Percentiles rank a stretch among this genome's conserved stretches.
Conservation (phyloP, 1,140 invertebrate species). For the Euglossa dilemma region DNA sequence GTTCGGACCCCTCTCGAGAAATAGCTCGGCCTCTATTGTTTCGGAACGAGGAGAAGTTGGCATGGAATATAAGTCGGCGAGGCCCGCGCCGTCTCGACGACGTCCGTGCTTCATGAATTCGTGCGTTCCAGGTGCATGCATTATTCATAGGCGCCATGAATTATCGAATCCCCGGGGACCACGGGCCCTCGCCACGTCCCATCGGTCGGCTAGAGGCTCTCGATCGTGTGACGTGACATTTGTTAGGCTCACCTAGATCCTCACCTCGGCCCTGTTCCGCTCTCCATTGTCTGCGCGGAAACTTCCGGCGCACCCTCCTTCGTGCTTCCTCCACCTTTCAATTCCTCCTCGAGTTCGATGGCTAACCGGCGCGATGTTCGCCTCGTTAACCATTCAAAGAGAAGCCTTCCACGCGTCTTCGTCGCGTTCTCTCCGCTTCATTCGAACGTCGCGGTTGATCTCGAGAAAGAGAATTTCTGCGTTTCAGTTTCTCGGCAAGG, state of each 20-base stretch:
- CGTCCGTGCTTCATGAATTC: slow-evolving; percentile 61
- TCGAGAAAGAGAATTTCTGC: not conserved
- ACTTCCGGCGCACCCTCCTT: not conserved
- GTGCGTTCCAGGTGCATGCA: slow-evolving; percentile 54
- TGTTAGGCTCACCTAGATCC: slow-evolving; percentile 57
- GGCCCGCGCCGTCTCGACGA: slow-evolving; percentile 45
- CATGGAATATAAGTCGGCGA: slow-evolving; percentile 35
- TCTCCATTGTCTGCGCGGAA: not conserved
- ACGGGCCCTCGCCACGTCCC: not conserved
- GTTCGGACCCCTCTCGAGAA: not conserved
- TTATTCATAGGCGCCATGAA: slow-evolving; percentile 67
- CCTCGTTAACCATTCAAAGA: slow-evolving; percentile 3
- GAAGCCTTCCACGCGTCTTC: not conserved
- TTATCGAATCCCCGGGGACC: slow-evolving; percentile 57
- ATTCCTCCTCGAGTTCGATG: not conserved
- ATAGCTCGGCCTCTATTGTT: slow-evolving; percentile 56
- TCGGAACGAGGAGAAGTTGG: slow-evolving; percentile 25
- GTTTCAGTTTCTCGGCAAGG: not conserved
- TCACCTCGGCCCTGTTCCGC: slow-evolving; percentile 38
- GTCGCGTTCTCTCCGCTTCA: not conserved
- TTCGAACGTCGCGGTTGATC: not conserved
- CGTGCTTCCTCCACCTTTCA: not conserved
- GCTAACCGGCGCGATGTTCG: not conserved
- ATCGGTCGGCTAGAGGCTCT: not conserved
- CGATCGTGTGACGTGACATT: slow-evolving; percentile 56